Evolutionary conservation across 2,797 vertebrate genomes (phyloP).

Genomic region (Cichlasoma orientale): DNA sequence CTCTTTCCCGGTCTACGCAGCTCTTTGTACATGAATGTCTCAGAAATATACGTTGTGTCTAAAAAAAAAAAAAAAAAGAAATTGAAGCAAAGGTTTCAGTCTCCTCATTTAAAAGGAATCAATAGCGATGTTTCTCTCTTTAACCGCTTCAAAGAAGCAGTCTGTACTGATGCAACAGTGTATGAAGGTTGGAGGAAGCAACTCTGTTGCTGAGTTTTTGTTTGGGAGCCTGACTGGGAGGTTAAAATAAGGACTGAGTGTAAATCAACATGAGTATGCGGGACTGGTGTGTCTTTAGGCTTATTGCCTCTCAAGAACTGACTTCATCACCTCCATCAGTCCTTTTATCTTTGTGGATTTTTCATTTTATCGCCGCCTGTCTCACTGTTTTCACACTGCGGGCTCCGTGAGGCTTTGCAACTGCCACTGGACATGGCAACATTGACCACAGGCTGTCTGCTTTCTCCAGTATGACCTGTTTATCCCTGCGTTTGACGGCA

Average conservation of each 20-base stretch:
- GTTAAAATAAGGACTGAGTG: conserved; percentile 50
- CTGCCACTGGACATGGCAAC: conserved; percentile 26
- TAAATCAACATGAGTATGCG: conserved; percentile 30
- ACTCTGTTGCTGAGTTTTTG: conserved; percentile 57
- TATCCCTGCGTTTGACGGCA: conserved; percentile 32
- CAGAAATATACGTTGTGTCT: conserved; percentile 52
- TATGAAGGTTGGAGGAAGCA: conserved; percentile 59
- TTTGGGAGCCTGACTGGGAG: conserved; percentile 53
- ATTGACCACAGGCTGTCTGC: conserved; percentile 39
- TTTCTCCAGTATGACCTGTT: conserved; percentile 54
- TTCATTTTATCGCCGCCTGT: conserved; percentile 12
- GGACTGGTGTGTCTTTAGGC: not conserved
- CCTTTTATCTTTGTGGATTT: conserved; percentile 8
- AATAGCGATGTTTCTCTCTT: conserved; percentile 57
- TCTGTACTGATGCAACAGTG: conserved; percentile 64
- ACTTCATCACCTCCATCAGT: conserved; percentile 32
- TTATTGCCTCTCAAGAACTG: conserved; percentile 44
- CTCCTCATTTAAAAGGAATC: conserved; percentile 67
- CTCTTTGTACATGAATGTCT: conserved; percentile 32
- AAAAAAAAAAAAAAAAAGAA: conserved; percentile 7
- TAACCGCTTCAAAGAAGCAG: conserved; percentile 63
- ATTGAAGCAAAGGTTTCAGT: conserved; percentile 29
- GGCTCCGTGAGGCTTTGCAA: conserved; percentile 40
- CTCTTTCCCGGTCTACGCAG: not conserved
- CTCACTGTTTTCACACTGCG: conserved; percentile 22